phyloP scores from a whole-genome alignment of 1,140 invertebrate species.

The Melitaea cinxia region DNA sequence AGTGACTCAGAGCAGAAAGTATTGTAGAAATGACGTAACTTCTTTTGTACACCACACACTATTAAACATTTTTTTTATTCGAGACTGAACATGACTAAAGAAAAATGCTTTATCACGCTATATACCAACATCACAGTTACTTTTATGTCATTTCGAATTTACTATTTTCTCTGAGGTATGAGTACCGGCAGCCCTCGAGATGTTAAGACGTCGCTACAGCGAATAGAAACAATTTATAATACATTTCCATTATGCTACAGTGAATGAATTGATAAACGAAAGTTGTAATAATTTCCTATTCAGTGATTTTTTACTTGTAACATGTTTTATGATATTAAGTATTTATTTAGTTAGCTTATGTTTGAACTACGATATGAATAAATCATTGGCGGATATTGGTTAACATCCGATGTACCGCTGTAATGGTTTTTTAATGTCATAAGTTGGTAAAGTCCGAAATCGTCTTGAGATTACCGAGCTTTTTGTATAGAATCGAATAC shows the following conservation, averaged over 20 bases:
- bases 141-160: not conserved
- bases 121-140: not conserved
- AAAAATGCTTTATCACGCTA: not conserved
- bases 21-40: not conserved
- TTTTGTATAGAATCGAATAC: slow-evolving; percentile 31
- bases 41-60: not conserved
- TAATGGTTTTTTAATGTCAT: slow-evolving; percentile 16
- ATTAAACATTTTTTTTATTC: not conserved
- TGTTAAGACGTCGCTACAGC: slow-evolving; percentile 35
- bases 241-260: slow-evolving; percentile 59
- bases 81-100: not conserved
- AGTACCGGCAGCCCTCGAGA: slow-evolving; percentile 30
- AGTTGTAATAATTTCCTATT: slow-evolving; percentile 59
- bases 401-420: not conserved
- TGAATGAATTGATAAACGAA: slow-evolving; percentile 41
- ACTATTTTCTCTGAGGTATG: not conserved
- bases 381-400: not conserved
- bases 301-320: slow-evolving; percentile 68
- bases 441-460: slow-evolving; percentile 24
- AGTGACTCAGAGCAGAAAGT: not conserved
- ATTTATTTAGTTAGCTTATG: slow-evolving; percentile 75
- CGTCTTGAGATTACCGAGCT: slow-evolving; percentile 34
- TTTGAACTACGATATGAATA: slow-evolving; percentile 36
- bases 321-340: slow-evolving; percentile 76
- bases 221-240: slow-evolving; percentile 36